Evolutionary conservation across 2,888 invertebrate genomes (phyloP), one percentile per base, ranked within the genome.

Genomic region (Andrena trimmerana): DNA sequence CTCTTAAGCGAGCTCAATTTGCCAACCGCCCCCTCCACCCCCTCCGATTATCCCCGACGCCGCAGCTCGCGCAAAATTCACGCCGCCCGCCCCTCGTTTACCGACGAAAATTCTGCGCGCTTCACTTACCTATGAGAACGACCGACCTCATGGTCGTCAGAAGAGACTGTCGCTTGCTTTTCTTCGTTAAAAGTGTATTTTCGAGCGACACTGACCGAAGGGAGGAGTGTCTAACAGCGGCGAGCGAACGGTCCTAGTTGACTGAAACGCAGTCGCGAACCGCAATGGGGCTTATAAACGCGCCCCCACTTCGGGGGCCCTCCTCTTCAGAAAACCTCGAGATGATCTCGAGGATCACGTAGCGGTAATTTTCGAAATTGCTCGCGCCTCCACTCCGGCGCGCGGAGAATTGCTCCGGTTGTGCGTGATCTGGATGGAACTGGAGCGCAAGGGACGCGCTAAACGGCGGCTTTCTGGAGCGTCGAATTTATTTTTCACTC

Each of bases 1-100:
- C 29, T n/a, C 54, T 33, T 71, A 57, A 67, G 24, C 77, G 83
- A 50, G 84, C 85, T 88, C 78, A 85, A 88, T 88, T 76, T 73
- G 62, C 31, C 62, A 16, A 6, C 24, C 62, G 16, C 16, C 33
- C 33, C 1, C 36, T 3, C 2, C 70, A 78, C 48, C 77, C 85
- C 83, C 65, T 57, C 79, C 87, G 86, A 87, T 87, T 83, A 74
- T 77, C 52, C 57, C 42, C 50, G 36, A 60, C 60, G 24, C 50
- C 50, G 33, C 31, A 20, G 10, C 8, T 16, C 20, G 29, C 52
- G 70, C 20, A 42, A 42, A 42, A 42, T 42, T 42, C 13, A 13
- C 10, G 0, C 36, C 13, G 42, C 42, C 42, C 10, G 2, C 4
- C n/a, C 24, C 16, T 2, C 13, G 1, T 33, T 27, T 57, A n/a